A percentile compares a stretch with the other conserved stretches of the same genome.
Conservation (phyloP, 2,113 vertebrate genomes). For the Oreocharis arfaki region DNA sequence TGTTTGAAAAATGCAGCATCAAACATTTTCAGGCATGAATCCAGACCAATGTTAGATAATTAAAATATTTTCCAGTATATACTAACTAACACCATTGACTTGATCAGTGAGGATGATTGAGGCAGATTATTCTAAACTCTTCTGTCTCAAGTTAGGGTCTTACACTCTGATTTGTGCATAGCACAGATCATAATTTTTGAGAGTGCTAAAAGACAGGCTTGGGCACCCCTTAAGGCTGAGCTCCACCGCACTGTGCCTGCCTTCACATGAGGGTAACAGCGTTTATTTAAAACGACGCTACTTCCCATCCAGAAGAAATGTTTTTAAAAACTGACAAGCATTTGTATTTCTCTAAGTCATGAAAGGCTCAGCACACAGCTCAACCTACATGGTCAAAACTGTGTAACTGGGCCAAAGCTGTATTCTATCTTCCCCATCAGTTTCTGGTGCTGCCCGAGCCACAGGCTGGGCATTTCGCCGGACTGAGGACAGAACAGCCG, state of each 20-base stretch:
- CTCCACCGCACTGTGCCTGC: rapidly evolving
- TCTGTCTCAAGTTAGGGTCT: not conserved
- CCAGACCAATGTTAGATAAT: not conserved
- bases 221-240: rapidly evolving
- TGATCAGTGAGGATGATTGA: not conserved
- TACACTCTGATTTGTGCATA: not conserved
- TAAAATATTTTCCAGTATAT: not conserved
- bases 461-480: rapidly evolving
- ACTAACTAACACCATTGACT: not conserved
- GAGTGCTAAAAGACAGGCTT: not conserved
- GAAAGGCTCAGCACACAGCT: not conserved
- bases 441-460: not conserved
- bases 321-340: not conserved
- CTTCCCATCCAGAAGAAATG: not conserved
- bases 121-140: not conserved
- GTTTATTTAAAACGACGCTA: not conserved
- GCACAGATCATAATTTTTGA: not conserved
- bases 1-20: not conserved
- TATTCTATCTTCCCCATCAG: not conserved
- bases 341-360: not conserved
- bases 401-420: not conserved
- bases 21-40: not conserved
- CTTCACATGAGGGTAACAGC: not conserved
- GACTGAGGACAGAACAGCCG: not conserved
- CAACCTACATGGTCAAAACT: not conserved